These are phyloP conservation scores for Aphyosemion australe DNA, from an alignment of 2,113 vertebrate genomes.

Conservation along the genomic window DNA sequence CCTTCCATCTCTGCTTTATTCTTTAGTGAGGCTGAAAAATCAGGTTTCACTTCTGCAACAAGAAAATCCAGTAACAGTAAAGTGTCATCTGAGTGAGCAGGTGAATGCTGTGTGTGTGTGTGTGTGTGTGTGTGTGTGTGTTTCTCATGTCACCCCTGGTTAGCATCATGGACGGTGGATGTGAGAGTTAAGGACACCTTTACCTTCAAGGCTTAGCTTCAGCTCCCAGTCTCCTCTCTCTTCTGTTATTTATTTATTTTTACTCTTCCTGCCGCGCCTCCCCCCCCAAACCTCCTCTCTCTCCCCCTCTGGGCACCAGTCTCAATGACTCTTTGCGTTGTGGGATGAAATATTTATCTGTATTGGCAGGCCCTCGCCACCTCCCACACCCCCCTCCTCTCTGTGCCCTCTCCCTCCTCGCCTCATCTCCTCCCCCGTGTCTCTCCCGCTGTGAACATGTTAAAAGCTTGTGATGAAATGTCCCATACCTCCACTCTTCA, in stretches of 20 bases:
- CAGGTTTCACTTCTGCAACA: background rate
- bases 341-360: constrained; percentile 74
- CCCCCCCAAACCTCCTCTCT: constrained; percentile 5
- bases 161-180: constrained; percentile 57
- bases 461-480: constrained; percentile 46
- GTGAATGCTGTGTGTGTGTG: constrained; percentile 3
- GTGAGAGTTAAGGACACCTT: constrained; percentile 74
- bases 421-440: constrained; percentile 41
- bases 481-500: constrained; percentile 10
- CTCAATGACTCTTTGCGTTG: constrained; percentile 62
- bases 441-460: constrained; percentile 58
- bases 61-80: constrained; percentile 8
- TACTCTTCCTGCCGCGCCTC: constrained; percentile 18
- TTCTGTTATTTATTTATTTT: constrained; percentile 24
- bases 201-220: constrained; percentile 72
- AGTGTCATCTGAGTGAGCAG: constrained; percentile 44
- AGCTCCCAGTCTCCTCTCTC: constrained; percentile 59
- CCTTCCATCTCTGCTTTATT: constrained; percentile 5
- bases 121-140: constrained; percentile 44
- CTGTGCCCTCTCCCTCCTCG: background rate
- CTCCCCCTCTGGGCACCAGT: constrained; percentile 56
- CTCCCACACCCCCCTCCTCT: background rate
- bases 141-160: constrained; percentile 58
- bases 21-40: constrained; percentile 44
- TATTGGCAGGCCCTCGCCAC: constrained; percentile 68